phyloP scores from a whole-genome alignment of 2,888 invertebrate species.

The Adela reaumurella region DNA sequence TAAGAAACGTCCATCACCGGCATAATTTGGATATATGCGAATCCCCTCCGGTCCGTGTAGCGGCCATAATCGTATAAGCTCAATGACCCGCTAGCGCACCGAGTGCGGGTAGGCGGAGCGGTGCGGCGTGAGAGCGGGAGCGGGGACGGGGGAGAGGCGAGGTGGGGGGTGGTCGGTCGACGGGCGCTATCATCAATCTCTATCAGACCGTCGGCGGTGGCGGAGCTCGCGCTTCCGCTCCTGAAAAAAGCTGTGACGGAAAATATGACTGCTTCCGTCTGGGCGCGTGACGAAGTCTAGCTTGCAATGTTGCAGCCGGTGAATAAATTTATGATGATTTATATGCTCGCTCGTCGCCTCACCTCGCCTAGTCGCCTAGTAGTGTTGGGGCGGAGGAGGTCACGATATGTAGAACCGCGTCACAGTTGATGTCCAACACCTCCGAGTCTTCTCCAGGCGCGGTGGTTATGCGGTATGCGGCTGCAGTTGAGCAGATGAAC shows the following conservation, averaged over 20 bases:
- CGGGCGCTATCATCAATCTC: conserved; percentile 48
- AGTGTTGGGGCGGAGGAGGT: no score
- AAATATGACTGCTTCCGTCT: conserved; percentile 34
- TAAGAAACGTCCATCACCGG: conserved; percentile 49
- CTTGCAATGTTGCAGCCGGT: conserved; percentile 1
- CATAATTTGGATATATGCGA: conserved; percentile 54
- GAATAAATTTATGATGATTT: conserved; percentile 2
- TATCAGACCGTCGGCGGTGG: conserved; percentile 34
- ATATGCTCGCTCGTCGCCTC: background rate
- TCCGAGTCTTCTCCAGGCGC: no score
- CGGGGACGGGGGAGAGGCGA: conserved; percentile 17
- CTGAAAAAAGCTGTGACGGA: conserved; percentile 33
- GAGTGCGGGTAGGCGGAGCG: conserved; percentile 6
- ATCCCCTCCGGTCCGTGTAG: conserved; percentile 29
- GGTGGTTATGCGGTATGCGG: no score
- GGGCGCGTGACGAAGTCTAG: conserved; percentile 5
- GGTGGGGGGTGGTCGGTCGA: no score
- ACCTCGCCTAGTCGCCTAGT: no score
- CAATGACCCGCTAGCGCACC: conserved; percentile 26
- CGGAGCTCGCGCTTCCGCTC: conserved; percentile 24
- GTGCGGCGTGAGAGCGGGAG: conserved; percentile 18
- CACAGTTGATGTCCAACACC: no score
- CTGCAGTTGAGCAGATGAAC: no score
- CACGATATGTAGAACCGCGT: no score
- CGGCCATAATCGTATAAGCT: conserved; percentile 36